Evolutionary conservation across 2,797 vertebrate genomes (phyloP).

Genomic region (Podarcis siculus): DNA sequence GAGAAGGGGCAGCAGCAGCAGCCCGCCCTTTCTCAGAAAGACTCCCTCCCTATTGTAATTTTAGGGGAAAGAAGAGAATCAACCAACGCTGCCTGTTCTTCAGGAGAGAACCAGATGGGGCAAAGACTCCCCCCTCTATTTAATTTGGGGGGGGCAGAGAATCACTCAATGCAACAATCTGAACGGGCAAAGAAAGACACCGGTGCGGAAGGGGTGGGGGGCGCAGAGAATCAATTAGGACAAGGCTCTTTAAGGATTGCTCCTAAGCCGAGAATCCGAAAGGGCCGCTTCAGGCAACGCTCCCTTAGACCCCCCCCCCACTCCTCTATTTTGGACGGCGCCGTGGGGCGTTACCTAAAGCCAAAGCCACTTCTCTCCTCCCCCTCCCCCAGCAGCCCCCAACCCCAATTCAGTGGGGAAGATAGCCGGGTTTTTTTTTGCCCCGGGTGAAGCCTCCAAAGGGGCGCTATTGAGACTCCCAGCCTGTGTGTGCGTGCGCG

Average conservation of each 20-base stretch:
- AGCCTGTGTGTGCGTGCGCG: background rate
- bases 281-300: background rate
- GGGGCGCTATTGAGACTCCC: no score
- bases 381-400: no score
- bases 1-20: background rate
- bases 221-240: background rate
- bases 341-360: background rate
- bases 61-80: background rate
- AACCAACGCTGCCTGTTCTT: background rate
- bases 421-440: no score
- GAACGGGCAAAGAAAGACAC: no score
- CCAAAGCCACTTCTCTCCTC: background rate
- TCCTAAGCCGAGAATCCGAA: background rate
- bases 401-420: background rate
- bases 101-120: background rate
- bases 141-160: background rate
- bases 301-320: background rate
- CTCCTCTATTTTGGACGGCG: background rate
- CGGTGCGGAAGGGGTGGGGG: background rate
- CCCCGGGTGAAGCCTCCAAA: no score
- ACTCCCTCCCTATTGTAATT: background rate
- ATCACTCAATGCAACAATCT: no score
- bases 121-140: no score
- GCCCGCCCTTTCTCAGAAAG: background rate
- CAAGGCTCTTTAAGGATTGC: background rate